Evolutionary conservation across 2,888 invertebrate species (phyloP).

Genomic region (Noctua janthe): DNA sequence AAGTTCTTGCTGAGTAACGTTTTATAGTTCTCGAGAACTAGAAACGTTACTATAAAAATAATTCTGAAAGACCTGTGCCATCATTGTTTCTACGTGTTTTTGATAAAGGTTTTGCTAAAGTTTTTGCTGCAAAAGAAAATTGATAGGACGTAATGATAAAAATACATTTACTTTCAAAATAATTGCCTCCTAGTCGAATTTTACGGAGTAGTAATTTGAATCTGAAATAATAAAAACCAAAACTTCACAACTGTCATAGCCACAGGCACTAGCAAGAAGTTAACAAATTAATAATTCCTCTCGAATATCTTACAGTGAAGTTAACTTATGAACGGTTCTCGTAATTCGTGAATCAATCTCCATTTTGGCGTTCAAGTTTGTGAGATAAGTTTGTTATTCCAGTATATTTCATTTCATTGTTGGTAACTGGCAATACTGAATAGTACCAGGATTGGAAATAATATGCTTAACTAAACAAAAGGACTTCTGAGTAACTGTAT

Average conservation of each 20-base stretch:
- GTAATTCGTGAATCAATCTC: conserved; percentile 25
- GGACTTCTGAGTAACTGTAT: conserved; percentile 19
- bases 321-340: conserved; percentile 26
- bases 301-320: conserved; percentile 7
- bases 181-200: neutral
- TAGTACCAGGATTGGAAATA: conserved; percentile 37
- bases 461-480: conserved; percentile 45
- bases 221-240: conserved; percentile 5
- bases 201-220: neutral
- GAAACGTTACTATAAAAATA: too few relatives aligned
- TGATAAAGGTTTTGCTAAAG: neutral
- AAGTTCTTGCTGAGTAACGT: neutral
- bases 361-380: conserved; percentile 48
- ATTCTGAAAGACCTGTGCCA: neutral
- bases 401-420: conserved; percentile 59
- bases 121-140: neutral
- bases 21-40: too few relatives aligned
- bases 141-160: neutral
- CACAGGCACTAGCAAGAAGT: neutral
- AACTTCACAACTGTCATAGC: neutral
- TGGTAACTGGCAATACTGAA: conserved; percentile 39
- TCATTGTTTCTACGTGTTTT: neutral
- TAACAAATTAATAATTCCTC: conserved; percentile 20
- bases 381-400: conserved; percentile 68
- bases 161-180: neutral